Evolutionary conservation across 1,140 invertebrate species (phyloP).

Genomic region (Teleopsis dalmanni): DNA sequence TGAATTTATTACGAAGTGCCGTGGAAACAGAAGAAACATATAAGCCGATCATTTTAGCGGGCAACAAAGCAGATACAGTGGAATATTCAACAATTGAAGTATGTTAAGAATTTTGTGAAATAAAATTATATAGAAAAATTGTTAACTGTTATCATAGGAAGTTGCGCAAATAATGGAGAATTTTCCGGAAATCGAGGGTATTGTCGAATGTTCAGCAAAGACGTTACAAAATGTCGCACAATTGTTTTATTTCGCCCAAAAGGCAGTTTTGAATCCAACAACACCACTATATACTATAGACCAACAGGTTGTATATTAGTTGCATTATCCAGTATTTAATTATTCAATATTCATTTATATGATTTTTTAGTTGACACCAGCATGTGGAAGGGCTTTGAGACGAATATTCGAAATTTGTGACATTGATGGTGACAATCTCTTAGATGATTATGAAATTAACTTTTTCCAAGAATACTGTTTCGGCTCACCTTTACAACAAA

Average conservation of each 20-base stretch:
- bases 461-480: slow-evolving; percentile 95
- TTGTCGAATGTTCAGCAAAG: slow-evolving; percentile 98
- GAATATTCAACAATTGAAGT: slow-evolving; percentile 92
- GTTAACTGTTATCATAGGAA: slow-evolving; percentile 53
- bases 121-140: neutral
- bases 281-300: slow-evolving; percentile 92
- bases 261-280: slow-evolving; percentile 96
- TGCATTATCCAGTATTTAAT: neutral
- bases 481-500: slow-evolving; percentile 87
- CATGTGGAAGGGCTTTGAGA: slow-evolving; percentile 86
- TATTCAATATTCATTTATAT: slow-evolving; percentile 1
- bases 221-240: slow-evolving; percentile 97
- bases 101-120: slow-evolving; percentile 29
- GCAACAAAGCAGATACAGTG: slow-evolving; percentile 95
- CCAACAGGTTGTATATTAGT: slow-evolving; percentile 85
- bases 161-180: slow-evolving; percentile 95
- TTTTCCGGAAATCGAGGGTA: slow-evolving; percentile 97
- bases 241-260: slow-evolving; percentile 99
- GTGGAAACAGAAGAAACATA: slow-evolving; percentile 48
- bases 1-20: slow-evolving; percentile 54
- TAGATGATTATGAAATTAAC: slow-evolving; percentile 95
- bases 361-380: slow-evolving; percentile 73
- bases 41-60: slow-evolving; percentile 89
- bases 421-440: slow-evolving; percentile 89
- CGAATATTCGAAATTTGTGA: slow-evolving; percentile 98